Evolutionary conservation across 2,113 vertebrate species (phyloP).

Genomic region (Oreotrochilus melanogaster): DNA sequence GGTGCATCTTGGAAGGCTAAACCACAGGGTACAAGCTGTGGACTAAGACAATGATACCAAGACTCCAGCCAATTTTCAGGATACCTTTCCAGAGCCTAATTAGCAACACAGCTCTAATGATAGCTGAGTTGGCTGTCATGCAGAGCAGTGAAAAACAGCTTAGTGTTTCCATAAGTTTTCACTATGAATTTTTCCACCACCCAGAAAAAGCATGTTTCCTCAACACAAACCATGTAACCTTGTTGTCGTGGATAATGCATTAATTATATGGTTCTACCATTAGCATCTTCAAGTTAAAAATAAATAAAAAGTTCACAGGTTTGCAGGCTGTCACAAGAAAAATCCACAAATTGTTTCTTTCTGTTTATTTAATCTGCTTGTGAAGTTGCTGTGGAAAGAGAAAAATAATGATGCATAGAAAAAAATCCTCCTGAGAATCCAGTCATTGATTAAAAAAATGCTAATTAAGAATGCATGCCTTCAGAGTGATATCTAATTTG

Average conservation of each 20-base stretch:
- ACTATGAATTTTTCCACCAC: constrained; percentile 44
- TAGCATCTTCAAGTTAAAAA: constrained; percentile 65
- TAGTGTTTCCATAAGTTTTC: neutral
- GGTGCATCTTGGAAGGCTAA: neutral
- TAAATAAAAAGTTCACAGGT: constrained; percentile 54
- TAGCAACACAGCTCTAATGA: constrained; percentile 10
- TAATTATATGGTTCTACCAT: constrained; percentile 64
- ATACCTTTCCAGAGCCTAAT: neutral
- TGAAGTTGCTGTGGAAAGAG: constrained; percentile 52
- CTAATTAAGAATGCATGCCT: constrained; percentile 68
- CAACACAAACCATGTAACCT: constrained; percentile 41
- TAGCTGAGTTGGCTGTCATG: constrained; percentile 6
- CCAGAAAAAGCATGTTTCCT: constrained; percentile 51
- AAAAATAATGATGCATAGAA: constrained; percentile 65
- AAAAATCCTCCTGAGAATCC: constrained; percentile 58
- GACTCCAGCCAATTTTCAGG: neutral
- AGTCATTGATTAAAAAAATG: constrained; percentile 63
- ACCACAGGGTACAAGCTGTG: neutral
- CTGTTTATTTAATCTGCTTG: constrained; percentile 58
- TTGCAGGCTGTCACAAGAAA: constrained; percentile 12
- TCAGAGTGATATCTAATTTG: constrained; percentile 70
- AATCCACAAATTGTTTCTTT: constrained; percentile 52
- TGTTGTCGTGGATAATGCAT: constrained; percentile 43
- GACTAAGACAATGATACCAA: neutral
- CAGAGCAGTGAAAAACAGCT: constrained; percentile 40